These are phyloP conservation scores for Psylliodes chrysocephalus DNA, from an alignment of 2,888 invertebrate genomes.

Conservation along the genomic window DNA sequence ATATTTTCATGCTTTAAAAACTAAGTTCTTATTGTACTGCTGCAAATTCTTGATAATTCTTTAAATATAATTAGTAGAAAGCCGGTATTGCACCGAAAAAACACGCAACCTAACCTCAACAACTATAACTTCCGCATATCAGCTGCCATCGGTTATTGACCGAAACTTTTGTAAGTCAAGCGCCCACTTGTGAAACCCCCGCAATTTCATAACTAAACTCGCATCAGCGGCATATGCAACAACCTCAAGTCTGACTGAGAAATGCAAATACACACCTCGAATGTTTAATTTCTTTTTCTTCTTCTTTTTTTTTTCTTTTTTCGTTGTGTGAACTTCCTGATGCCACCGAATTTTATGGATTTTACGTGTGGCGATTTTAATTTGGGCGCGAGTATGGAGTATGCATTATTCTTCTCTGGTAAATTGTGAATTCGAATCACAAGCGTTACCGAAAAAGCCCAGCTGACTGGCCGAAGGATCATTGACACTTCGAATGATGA, in stretches of 20 bases:
- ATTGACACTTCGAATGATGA: constrained; percentile 58
- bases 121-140: constrained; percentile 49
- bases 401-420: constrained; percentile 34
- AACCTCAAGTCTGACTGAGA: constrained; percentile 35
- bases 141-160: constrained; percentile 56
- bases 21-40: too few relatives aligned
- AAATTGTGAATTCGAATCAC: constrained; percentile 57
- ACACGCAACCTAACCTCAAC: not conserved
- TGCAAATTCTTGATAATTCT: too few relatives aligned
- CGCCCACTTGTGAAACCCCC: constrained; percentile 57
- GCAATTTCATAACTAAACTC: constrained; percentile 49
- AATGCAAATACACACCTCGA: constrained; percentile 19
- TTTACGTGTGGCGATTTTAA: constrained; percentile 35
- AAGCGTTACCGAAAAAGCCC: constrained; percentile 57
- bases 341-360: constrained; percentile 24
- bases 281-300: constrained; percentile 33
- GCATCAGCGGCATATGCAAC: constrained; percentile 48
- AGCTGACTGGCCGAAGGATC: constrained; percentile 54
- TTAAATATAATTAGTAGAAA: too few relatives aligned
- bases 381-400: constrained; percentile 8
- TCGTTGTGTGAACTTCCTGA: constrained; percentile 35
- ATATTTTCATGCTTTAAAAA: too few relatives aligned
- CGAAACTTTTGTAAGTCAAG: constrained; percentile 53
- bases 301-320: too few relatives aligned
- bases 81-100: not conserved